Base-by-base conservation (phyloP, 2,888 invertebrate species). In the Agriopis aurantiaria region DNA sequence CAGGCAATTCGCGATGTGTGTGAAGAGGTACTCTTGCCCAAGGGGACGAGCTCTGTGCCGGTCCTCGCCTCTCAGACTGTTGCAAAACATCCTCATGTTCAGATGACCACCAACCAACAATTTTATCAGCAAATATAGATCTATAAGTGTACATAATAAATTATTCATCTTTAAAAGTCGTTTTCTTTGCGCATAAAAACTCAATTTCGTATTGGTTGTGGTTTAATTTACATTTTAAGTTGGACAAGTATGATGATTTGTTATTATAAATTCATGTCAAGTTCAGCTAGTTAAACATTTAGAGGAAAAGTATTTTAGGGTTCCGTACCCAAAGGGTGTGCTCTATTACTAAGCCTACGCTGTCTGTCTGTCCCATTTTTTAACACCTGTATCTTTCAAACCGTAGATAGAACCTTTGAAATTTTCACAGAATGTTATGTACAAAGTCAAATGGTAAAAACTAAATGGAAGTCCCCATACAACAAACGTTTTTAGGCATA, bases 1-100 rank as follows among this genome's bases (percentile, higher is more conserved):
- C 85, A 85, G 85, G 58, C 69, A 83, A 62, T 95, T 98, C 69
- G 97, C 98, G 0, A 96, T 97, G 90, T 98, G 98, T 81, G 93
- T 98, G n/a, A 94, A 96, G 69, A 93, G 95, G 71, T 97, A 96
- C 85, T 95, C 96, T 0, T 98, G 98, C 82, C 98, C 98, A 0
- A 91, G 94, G 3, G 92, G 95, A 45, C 95, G 97, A 71, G 96
- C 97, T 0, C 91, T 97, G 12, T 98, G 98, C 82, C 95, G 93
- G 48, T 96, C 97, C 0, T 97, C 97, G 0, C 96, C 97, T 0
- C 95, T 96, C 85, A 94, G 97, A 82, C 87, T 97, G 45, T 90
- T 97, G 53, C 97, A 97, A 85, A 97, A 97, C 86, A 85, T 97
- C 49, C 95, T 97, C 67, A 96, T 96, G 96, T 89, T 90, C 63